Evolutionary conservation across 2,113 vertebrate genomes (phyloP).

Genomic region (Lamprotornis superbus): DNA sequence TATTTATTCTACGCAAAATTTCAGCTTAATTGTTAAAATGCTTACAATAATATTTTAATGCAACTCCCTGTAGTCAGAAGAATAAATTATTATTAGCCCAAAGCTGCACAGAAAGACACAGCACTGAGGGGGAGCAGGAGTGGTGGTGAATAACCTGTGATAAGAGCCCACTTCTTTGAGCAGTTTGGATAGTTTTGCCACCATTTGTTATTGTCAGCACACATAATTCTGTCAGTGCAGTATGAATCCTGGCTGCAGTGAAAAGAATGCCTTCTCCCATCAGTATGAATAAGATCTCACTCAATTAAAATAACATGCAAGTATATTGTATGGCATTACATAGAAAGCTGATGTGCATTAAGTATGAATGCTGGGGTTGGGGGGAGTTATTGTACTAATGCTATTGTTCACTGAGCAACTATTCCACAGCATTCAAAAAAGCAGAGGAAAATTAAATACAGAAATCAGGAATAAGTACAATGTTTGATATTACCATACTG

Average conservation of each 20-base stretch:
- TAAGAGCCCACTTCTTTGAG: constrained; percentile 45
- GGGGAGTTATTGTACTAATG: constrained; percentile 5
- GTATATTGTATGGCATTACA: constrained; percentile 7
- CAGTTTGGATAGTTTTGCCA: constrained; percentile 57
- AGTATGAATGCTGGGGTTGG: constrained; percentile 16
- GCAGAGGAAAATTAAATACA: constrained; percentile 56
- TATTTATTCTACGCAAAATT: constrained; percentile 17
- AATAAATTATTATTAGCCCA: constrained; percentile 41
- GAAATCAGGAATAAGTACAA: constrained; percentile 37
- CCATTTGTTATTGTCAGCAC: constrained; percentile 58
- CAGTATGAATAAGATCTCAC: constrained; percentile 60
- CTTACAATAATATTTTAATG: constrained; percentile 61
- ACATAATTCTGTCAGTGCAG: constrained; percentile 60
- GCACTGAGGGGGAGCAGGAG: neutral
- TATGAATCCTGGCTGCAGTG: constrained; percentile 58
- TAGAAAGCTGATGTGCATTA: constrained; percentile 31
- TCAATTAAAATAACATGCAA: constrained; percentile 57
- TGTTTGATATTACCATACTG: constrained; percentile 47
- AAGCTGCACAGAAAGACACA: neutral
- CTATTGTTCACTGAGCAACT: constrained; percentile 27
- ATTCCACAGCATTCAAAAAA: constrained; percentile 14
- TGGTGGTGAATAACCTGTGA: constrained; percentile 48
- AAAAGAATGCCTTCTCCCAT: constrained; percentile 54
- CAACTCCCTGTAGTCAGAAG: constrained; percentile 37
- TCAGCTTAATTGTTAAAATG: constrained; percentile 53